These are phyloP conservation scores for Myotis brandtii DNA, from an alignment of 2,113 vertebrate species.

Conservation along the genomic window DNA sequence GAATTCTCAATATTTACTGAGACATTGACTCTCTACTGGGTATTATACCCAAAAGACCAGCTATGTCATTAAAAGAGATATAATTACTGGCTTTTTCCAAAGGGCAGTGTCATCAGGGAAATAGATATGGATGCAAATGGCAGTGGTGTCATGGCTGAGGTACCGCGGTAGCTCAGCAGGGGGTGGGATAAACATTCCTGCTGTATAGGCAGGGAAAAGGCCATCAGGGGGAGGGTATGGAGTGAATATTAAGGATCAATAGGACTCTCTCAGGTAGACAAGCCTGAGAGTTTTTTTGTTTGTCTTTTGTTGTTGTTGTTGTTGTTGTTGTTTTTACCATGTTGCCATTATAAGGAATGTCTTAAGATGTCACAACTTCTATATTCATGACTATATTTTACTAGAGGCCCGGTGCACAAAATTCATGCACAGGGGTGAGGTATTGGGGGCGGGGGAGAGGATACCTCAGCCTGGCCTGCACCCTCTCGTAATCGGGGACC, in stretches of 20 bases:
- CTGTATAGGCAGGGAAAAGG: not conserved
- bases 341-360: not conserved
- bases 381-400: not conserved
- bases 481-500: too few relatives aligned
- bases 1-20: not conserved
- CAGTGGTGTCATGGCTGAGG: too few relatives aligned
- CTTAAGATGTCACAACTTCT: not conserved
- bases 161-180: not conserved
- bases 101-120: not conserved
- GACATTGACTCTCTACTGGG: not conserved
- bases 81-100: not conserved
- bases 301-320: not conserved
- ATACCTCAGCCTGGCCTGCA: too few relatives aligned
- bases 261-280: not conserved
- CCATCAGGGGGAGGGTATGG: not conserved
- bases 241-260: accelerated
- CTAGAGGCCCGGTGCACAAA: too few relatives aligned
- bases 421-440: too few relatives aligned
- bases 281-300: not conserved
- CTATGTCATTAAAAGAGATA: not conserved
- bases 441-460: too few relatives aligned
- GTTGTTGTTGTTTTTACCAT: not conserved
- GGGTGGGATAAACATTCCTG: not conserved
- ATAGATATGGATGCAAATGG: not conserved
- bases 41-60: not conserved